Conservation (phyloP, 2,888 invertebrate species). For the Epirrhoe tristata region DNA sequence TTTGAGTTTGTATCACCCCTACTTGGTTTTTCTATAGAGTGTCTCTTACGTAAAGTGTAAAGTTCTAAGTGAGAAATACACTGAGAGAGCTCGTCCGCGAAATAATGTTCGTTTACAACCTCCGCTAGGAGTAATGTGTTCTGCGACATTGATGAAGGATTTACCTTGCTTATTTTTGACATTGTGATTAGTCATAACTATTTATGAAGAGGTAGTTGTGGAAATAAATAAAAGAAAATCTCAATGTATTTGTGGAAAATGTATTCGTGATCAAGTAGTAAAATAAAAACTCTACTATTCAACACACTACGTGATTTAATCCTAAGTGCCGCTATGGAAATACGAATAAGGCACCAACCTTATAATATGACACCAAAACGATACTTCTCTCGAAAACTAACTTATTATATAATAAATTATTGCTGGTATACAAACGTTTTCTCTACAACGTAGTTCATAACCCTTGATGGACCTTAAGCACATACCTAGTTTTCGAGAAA, state of each 20-base stretch:
- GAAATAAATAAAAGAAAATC: conserved; percentile 45
- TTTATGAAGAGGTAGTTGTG: no score
- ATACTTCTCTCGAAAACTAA: conserved; percentile 19
- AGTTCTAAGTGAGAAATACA: no score
- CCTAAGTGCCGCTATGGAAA: conserved; percentile 52
- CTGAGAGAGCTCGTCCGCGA: no score
- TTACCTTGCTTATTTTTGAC: no score
- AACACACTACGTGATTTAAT: conserved; percentile 67
- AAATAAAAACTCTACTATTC: conserved; percentile 75
- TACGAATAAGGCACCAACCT: conserved; percentile 51
- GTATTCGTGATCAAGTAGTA: conserved; percentile 81
- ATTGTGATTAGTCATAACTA: no score
- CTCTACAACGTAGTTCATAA: no score
- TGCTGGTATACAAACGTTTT: no score
- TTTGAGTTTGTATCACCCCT: neutral
- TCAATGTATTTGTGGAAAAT: conserved; percentile 70
- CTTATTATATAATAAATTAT: neutral
- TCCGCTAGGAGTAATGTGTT: no score
- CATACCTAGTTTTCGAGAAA: conserved; percentile 16
- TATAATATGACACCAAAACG: conserved; percentile 44
- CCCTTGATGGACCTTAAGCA: neutral
- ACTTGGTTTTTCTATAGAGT: neutral
- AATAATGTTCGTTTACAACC: no score
- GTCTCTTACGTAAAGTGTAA: neutral
- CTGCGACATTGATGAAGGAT: no score